phyloP scores from a whole-genome alignment of 2,888 invertebrate species.

The Agrilus biguttatus region DNA sequence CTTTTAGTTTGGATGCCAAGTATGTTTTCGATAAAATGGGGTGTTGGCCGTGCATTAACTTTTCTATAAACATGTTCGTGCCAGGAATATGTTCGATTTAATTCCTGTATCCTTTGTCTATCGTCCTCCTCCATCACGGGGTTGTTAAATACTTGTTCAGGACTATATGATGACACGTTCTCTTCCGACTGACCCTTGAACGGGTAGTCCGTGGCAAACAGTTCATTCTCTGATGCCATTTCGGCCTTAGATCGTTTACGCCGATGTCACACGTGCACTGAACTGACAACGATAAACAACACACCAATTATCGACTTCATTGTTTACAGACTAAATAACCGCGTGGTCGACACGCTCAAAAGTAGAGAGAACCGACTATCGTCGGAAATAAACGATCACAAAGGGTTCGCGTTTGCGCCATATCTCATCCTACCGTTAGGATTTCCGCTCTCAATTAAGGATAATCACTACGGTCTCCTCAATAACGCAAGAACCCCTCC shows the following conservation, averaged over 20 bases:
- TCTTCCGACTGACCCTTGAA: too few relatives aligned
- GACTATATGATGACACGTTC: constrained; percentile 3
- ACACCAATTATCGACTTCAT: constrained; percentile 13
- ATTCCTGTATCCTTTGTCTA: constrained; percentile 2
- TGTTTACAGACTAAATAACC: constrained; percentile 13
- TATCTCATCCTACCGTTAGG: constrained; percentile 5
- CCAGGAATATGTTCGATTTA: constrained; percentile 41
- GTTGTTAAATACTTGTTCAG: constrained; percentile 7
- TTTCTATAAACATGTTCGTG: constrained; percentile 81
- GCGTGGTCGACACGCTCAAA: constrained; percentile 11
- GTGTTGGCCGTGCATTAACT: constrained; percentile 68
- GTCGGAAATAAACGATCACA: constrained; percentile 13
- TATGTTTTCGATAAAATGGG: constrained; percentile 79
- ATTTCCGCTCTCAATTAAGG: constrained; percentile 1
- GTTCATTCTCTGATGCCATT: too few relatives aligned
- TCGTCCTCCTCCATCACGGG: constrained; percentile 3
- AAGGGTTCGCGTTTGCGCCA: constrained; percentile 13
- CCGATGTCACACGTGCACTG: constrained; percentile 8
- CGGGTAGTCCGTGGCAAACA: too few relatives aligned
- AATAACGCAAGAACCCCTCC: too few relatives aligned
- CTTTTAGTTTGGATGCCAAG: constrained; percentile 38
- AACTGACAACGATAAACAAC: constrained; percentile 8
- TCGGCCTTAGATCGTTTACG: background rate
- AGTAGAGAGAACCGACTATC: constrained; percentile 11
- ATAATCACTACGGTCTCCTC: too few relatives aligned